phyloP scores from a whole-genome alignment of 2,888 invertebrate species.

The Elysia crispata region DNA sequence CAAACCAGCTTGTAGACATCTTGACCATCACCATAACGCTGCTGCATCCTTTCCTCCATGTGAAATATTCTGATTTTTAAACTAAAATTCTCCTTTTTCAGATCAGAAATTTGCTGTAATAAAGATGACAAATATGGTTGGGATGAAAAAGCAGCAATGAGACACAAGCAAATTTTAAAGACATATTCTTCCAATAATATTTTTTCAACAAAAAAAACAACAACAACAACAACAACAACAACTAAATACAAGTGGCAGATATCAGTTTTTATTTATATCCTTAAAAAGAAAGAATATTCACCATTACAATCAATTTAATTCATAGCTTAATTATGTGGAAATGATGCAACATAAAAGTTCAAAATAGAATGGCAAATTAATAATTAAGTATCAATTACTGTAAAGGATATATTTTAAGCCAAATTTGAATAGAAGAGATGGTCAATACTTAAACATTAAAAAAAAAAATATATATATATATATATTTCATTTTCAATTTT shows the following conservation, averaged over 20 bases:
- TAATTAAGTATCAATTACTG: no score
- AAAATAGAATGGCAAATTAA: no score
- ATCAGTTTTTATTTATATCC: no score
- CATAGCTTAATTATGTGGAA: no score
- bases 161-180: not conserved
- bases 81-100: conserved; percentile 95
- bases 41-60: conserved; percentile 89
- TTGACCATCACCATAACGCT: conserved; percentile 84
- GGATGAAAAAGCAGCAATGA: not conserved
- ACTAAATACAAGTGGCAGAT: no score
- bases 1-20: conserved; percentile 82
- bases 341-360: no score
- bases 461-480: not conserved
- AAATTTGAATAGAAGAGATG: not conserved
- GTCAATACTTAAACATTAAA: not conserved
- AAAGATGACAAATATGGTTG: not conserved
- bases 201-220: no score
- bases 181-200: not conserved
- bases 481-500: not conserved
- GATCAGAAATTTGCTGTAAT: conserved; percentile 85
- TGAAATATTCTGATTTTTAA: conserved; percentile 93
- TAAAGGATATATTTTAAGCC: not conserved
- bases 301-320: no score
- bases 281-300: no score
- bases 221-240: no score